Conservation (phyloP, 35 echinoderm and acorn worm species). For the Heliocidaris erythrogramma region DNA sequence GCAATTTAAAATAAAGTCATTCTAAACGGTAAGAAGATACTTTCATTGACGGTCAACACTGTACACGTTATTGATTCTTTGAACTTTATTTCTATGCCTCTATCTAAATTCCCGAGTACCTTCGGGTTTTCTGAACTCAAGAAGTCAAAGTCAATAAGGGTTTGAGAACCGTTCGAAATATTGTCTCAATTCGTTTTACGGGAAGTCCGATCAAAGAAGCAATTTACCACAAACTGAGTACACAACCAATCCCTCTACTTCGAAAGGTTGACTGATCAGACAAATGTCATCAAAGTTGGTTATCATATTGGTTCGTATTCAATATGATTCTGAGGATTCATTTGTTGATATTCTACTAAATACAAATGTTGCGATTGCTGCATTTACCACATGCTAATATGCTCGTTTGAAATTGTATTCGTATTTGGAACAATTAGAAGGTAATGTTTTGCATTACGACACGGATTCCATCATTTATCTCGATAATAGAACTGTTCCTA, state of each 20-base stretch:
- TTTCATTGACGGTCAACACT: too few species aligned
- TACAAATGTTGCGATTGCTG: conserved; percentile 57
- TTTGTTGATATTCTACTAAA: conserved; percentile 14
- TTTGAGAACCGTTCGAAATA: conserved; percentile 17
- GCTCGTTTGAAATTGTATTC: conserved; percentile 51
- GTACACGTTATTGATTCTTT: conserved; percentile 69
- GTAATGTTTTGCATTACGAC: conserved; percentile 56
- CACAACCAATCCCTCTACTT: background rate
- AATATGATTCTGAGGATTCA: background rate
- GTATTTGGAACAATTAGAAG: conserved; percentile 45
- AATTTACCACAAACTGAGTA: conserved; percentile 29
- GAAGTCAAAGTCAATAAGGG: conserved; percentile 44
- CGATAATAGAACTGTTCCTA: background rate
- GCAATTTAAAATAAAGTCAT: conserved; percentile 58
- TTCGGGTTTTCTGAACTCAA: conserved; percentile 67
- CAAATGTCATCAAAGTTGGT: background rate
- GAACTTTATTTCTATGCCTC: conserved; percentile 75
- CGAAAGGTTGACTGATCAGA: background rate
- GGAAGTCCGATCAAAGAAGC: conserved; percentile 52
- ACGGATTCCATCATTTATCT: conserved; percentile 60
- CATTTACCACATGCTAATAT: conserved; percentile 47
- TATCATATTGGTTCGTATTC: conserved; percentile 38
- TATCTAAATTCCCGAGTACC: conserved; percentile 54
- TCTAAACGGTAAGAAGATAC: conserved; percentile 64
- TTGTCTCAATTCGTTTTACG: conserved; percentile 61